A percentile compares a stretch with the other conserved stretches of the same genome.
Evolutionary conservation across 1,140 invertebrate species (phyloP).

Genomic region (Drosophila ogumai): DNA sequence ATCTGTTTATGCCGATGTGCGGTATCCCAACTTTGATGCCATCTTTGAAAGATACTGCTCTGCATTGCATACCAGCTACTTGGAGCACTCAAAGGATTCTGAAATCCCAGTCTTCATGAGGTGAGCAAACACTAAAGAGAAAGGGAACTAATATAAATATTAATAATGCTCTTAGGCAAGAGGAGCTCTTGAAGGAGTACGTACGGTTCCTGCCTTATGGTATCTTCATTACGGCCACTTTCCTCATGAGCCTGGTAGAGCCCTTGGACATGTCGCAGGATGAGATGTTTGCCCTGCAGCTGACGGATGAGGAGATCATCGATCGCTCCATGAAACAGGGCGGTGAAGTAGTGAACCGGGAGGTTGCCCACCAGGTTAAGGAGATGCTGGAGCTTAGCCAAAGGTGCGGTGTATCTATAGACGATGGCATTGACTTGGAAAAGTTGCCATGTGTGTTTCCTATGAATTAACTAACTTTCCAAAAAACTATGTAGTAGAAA

Average conservation of each 20-base stretch:
- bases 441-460: background rate
- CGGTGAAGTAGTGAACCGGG: constrained; percentile 63
- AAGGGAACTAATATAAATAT: background rate
- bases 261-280: constrained; percentile 22
- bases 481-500: background rate
- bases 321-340: constrained; percentile 36
- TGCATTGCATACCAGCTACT: constrained; percentile 48
- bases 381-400: constrained; percentile 68
- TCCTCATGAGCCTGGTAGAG: constrained; percentile 58
- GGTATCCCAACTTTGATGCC: constrained; percentile 59
- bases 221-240: constrained; percentile 41
- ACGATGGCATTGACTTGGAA: constrained; percentile 55
- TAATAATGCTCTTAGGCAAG: constrained; percentile 10
- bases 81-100: constrained; percentile 8
- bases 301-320: constrained; percentile 38
- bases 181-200: constrained; percentile 68
- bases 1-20: constrained; percentile 63
- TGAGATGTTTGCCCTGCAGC: constrained; percentile 37
- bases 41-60: constrained; percentile 71
- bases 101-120: constrained; percentile 60
- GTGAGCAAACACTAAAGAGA: constrained; percentile 12
- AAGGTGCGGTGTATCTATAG: constrained; percentile 53
- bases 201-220: constrained; percentile 64
- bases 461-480: background rate
- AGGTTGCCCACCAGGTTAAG: constrained; percentile 68